A percentile compares a stretch with the other conserved stretches of the same genome.
phyloP scores from a whole-genome alignment of 2,888 invertebrate genomes.

The Alviniconcha strummeri region DNA sequence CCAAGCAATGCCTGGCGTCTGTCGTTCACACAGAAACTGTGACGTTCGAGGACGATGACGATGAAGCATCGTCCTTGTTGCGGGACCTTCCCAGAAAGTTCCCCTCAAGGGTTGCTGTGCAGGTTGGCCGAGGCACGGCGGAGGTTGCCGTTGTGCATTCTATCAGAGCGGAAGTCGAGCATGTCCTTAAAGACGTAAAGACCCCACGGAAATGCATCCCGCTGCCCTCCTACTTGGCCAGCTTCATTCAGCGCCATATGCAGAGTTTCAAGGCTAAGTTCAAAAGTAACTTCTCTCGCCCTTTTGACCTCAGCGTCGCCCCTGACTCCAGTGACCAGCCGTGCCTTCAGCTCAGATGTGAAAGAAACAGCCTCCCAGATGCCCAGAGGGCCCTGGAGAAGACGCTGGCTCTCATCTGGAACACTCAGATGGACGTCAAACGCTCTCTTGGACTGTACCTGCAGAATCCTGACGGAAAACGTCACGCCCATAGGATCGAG shows the following conservation, averaged over 20 bases:
- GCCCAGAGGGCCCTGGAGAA: background rate
- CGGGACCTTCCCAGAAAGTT: background rate
- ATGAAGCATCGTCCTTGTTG: background rate
- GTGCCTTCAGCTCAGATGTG: background rate
- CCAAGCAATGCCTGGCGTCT: background rate
- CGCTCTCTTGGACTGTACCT: background rate
- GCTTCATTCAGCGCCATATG: background rate
- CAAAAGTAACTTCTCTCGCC: background rate
- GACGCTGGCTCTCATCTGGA: background rate
- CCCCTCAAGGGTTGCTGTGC: background rate
- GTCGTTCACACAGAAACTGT: background rate
- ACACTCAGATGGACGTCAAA: background rate
- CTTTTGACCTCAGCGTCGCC: background rate
- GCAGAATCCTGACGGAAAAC: background rate
- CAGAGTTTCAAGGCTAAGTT: background rate
- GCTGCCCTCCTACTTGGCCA: background rate
- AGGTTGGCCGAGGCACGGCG: background rate
- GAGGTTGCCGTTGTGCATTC: background rate
- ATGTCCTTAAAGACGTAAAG: slow-evolving; percentile 2
- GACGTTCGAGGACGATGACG: background rate
- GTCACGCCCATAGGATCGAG: background rate
- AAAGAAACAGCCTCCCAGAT: background rate
- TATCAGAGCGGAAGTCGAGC: background rate
- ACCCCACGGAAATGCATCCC: background rate
- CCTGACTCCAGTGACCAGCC: too few species aligned